Conservation (phyloP, 2,113 vertebrate species). For the Xyrauchen texanus region DNA sequence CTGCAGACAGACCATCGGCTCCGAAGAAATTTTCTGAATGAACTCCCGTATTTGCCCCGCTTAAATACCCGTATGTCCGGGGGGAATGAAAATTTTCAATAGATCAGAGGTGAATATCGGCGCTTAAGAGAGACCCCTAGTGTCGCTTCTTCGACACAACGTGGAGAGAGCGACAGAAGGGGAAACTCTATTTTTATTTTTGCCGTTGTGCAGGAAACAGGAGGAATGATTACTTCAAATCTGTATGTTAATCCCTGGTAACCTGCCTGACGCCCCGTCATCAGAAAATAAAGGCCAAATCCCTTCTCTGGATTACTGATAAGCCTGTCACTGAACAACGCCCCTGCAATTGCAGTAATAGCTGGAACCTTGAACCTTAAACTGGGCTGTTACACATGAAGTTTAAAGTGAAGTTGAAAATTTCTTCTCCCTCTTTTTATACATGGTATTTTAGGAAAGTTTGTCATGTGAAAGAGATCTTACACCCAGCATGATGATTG, state of each 20-base stretch:
- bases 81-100: too few relatives aligned
- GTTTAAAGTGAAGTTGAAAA: slow-evolving; percentile 46
- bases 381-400: slow-evolving; percentile 39
- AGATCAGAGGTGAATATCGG: too few relatives aligned
- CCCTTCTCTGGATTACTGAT: slow-evolving; percentile 52
- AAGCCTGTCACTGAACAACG: background rate
- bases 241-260: slow-evolving; percentile 55
- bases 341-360: slow-evolving; percentile 30
- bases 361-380: slow-evolving; percentile 32
- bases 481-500: too few relatives aligned
- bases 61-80: too few relatives aligned
- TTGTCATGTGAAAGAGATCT: too few relatives aligned
- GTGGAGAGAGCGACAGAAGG: too few relatives aligned
- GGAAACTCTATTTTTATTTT: slow-evolving; percentile 28
- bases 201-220: slow-evolving; percentile 38
- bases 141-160: too few relatives aligned
- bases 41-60: too few relatives aligned
- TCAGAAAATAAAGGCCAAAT: slow-evolving; percentile 52
- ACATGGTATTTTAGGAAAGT: too few relatives aligned
- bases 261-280: slow-evolving; percentile 43
- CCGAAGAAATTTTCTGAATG: too few relatives aligned
- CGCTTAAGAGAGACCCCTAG: too few relatives aligned
- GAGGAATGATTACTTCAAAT: slow-evolving; percentile 46
- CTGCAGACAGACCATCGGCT: too few relatives aligned
- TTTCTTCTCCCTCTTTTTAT: slow-evolving; percentile 41